Conservation (phyloP, 2,888 invertebrate species). For the Lasioglossum calceatum region DNA sequence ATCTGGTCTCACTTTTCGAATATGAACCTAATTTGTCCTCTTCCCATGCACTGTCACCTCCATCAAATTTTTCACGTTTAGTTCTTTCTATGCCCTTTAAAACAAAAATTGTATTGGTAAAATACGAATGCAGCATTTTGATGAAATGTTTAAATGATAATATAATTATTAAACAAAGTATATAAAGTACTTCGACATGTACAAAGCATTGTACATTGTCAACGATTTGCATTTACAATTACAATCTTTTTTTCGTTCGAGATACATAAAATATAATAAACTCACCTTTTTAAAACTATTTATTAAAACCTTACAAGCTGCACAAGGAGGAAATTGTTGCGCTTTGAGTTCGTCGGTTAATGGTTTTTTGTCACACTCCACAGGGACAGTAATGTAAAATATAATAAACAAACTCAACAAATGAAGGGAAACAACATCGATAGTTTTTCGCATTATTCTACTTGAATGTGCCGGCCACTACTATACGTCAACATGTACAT, state of each 20-base stretch:
- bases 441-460: constrained; percentile 66
- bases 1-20: constrained; percentile 93
- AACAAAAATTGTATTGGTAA: constrained; percentile 56
- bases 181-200: not conserved
- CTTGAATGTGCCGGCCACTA: constrained; percentile 40
- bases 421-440: constrained; percentile 34
- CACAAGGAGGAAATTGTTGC: constrained; percentile 90
- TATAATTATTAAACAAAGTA: not conserved
- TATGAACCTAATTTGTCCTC: constrained; percentile 94
- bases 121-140: not conserved
- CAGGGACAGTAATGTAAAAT: constrained; percentile 43
- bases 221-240: not conserved
- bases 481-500: constrained; percentile 11
- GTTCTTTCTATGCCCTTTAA: constrained; percentile 91
- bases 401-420: constrained; percentile 58
- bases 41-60: constrained; percentile 97
- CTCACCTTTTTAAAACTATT: constrained; percentile 90
- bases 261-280: constrained; percentile 33
- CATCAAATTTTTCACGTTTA: constrained; percentile 94
- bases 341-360: constrained; percentile 78
- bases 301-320: constrained; percentile 90
- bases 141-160: not conserved
- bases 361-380: constrained; percentile 56
- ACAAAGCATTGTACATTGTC: not conserved
- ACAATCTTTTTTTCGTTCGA: not conserved